Evolutionary conservation across 1,140 invertebrate genomes (phyloP), one percentile per base, ranked within the genome.

Genomic region (Matsumurasca onukii): DNA sequence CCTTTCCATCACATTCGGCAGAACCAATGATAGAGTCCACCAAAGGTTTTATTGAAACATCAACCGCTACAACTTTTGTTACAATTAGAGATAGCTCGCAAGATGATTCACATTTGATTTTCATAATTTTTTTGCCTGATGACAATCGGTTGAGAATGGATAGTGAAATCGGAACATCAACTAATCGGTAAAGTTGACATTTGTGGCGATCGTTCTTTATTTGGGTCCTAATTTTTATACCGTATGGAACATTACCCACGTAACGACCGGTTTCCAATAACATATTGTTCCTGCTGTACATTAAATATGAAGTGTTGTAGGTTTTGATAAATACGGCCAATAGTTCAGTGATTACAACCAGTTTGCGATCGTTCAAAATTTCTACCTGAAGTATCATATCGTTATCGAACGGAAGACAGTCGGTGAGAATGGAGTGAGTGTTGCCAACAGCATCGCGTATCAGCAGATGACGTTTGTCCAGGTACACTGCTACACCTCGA

Each of bases 351-450:
- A 59, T 3, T 3, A 59, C 55, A n/a, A 12, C 9, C 3, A 5
- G 55, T 52, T 52, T 52, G 3, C 22, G 24, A 27, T 59, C 24
- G 24, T 27, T 3, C n/a, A 59, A 2, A 3, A 24, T 24, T 59
- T 59, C 55, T 3, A 59, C 25, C 24, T 59, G 55, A 5, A 59
- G n/a, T n/a, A 59, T 29, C 55, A 59, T 25, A 27, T 59, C 55
- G 55, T 59, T 59, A 27, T 59, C 55, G 55, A 59, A 59, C 2
- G 55, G 55, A 9, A 59, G n/a, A 51, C 24, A 3, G 24, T 59
- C 5, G 2, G 3, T 5, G 2, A 9, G 2, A 27, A 27, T 27
- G 25, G 15, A 27, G 22, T 2, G 9, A 5, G 30, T 2, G 25
- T 12, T 9, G 5, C 55, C 55, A 29, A 9, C 25, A 3, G 55